Evolutionary conservation across 2,113 vertebrate species (phyloP), one percentile per base, ranked within the genome.

Genomic region (Ranitomeya imitator): DNA sequence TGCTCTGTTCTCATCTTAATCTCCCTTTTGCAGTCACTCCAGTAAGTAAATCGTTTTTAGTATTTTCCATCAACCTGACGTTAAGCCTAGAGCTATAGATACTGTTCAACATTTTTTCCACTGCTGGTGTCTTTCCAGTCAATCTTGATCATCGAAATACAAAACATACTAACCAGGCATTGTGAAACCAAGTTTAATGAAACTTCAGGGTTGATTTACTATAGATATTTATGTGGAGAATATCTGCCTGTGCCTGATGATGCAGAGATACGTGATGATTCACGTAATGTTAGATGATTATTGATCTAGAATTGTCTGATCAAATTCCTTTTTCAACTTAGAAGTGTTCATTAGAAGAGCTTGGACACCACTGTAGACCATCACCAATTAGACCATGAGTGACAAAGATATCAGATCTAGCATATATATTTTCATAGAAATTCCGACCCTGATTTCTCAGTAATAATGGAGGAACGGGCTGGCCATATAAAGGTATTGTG

Each of bases 41-140:
- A 79, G 85, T 65, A 61, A 87, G 78, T 87, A 80, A 87, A 86
- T 86, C 85, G 85, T 87, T 87, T 87, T 87, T 87, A 87, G 61
- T 87, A 80, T 63, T 80, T 87, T 80, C 77, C 78, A 80, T 87
- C 77, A 80, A 80, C 60, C 86, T 87, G 78, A 87, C 61, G 60
- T 87, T 57, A 71, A 71, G 45, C 86, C 86, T 69, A 80, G 63
- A 87, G 86, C 86, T 87, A 87, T 37, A 67, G 73, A 78, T 85
- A 78, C 55, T 78, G 71, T 78, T 86, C 71, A 86, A 52, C 57
- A 86, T 77, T 86, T 86, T 86, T 86, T 86, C 85, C 57, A 63
- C 85, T 15, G 63, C 55, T 63, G 85, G 57, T 79, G 76, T 87
- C 59, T 80, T 69, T 87, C 60, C 60, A 79, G 76, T 69, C 78